These are phyloP conservation scores for Anhinga anhinga DNA, from an alignment of 2,113 vertebrate species.

Conservation along the genomic window DNA sequence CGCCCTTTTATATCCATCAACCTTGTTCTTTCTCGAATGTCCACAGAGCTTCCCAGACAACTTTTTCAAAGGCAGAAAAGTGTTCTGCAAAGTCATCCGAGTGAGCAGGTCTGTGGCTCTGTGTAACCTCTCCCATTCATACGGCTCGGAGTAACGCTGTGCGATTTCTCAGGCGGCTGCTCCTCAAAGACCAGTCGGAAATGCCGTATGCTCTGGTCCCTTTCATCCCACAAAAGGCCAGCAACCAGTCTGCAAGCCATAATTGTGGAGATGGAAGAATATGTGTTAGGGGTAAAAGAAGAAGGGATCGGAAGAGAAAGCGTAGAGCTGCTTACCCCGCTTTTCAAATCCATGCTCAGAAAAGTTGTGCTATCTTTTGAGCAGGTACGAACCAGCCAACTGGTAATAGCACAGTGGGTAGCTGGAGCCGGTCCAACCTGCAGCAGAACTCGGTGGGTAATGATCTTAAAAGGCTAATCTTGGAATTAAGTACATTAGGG, in stretches of 20 bases:
- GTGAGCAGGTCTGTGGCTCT: not conserved
- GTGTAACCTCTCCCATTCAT: not conserved
- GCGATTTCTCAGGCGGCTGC: not conserved
- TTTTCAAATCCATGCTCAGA: not conserved
- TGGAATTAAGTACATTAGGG: not conserved
- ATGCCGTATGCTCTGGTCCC: fast-evolving
- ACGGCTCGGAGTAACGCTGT: not conserved
- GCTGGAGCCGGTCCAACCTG: not conserved
- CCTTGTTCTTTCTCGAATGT: not conserved
- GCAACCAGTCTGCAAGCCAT: not conserved
- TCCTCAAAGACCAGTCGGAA: not conserved
- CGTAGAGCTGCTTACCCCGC: not conserved
- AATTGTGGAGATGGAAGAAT: not conserved
- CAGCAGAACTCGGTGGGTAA: not conserved
- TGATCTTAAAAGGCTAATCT: not conserved
- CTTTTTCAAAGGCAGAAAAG: not conserved
- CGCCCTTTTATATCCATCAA: not conserved
- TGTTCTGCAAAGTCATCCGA: not conserved
- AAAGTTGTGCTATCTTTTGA: not conserved
- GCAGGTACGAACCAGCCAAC: not conserved
- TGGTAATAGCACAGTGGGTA: not conserved
- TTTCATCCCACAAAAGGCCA: not conserved
- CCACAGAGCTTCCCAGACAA: not conserved
- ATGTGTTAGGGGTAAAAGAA: not conserved
- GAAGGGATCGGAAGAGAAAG: not conserved